Percentiles rank a stretch among this genome's conserved stretches.
phyloP scores from a whole-genome alignment of 2,113 vertebrate genomes.

The human (Homo sapiens) region GRCh38 chr13:32352001-32352500 shows the following conservation, averaged over 20 bases:
- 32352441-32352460: neutral
- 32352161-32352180: neutral
- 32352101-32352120: neutral
- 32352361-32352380: neutral
- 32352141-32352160: neutral
- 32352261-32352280: neutral
- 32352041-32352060: too few relatives aligned
- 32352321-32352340: neutral
- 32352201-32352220: neutral
- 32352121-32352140: neutral
- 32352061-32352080: too few relatives aligned
- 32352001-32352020: too few relatives aligned
- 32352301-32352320: neutral
- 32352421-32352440: neutral
- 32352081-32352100: too few relatives aligned
- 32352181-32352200: neutral
- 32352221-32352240: neutral
- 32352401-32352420: neutral
- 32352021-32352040: too few relatives aligned
- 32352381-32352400: neutral
- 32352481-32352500: neutral
- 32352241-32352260: neutral
- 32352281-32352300: neutral
- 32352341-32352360: neutral
- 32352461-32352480: neutral